These are phyloP conservation scores for Papilio glaucus DNA, from an alignment of 1,140 invertebrate species.

Conservation along the genomic window DNA sequence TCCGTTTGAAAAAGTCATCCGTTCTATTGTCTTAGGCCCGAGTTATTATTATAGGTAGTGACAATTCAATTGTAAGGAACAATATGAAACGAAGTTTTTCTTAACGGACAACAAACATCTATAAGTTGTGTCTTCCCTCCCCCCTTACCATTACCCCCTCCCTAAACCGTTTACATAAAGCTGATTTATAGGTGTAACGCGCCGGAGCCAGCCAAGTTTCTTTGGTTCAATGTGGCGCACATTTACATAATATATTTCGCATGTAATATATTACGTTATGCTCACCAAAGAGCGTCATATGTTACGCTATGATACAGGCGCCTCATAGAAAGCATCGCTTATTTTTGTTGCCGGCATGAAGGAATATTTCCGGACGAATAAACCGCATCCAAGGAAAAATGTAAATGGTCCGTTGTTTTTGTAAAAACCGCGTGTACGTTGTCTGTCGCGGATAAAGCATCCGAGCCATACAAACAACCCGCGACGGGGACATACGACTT, in stretches of 20 bases:
- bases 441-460: not conserved
- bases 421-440: conserved; percentile 1
- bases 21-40: not conserved
- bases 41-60: conserved; percentile 34
- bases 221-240: conserved; percentile 44
- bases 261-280: conserved; percentile 57
- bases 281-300: conserved; percentile 43
- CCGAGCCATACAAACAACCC: not conserved
- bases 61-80: conserved; percentile 10
- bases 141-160: conserved; percentile 26
- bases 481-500: not conserved
- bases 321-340: conserved; percentile 35
- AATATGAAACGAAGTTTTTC: conserved; percentile 41
- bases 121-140: conserved; percentile 29
- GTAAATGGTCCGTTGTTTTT: conserved; percentile 29
- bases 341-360: conserved; percentile 34
- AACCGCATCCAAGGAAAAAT: conserved; percentile 30
- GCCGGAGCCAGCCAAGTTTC: conserved; percentile 45
- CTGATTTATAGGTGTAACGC: conserved; percentile 48
- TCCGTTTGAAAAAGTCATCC: conserved; percentile 12
- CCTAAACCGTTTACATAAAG: conserved; percentile 47
- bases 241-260: conserved; percentile 56
- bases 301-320: conserved; percentile 40
- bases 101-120: conserved; percentile 43
- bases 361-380: conserved; percentile 37